A percentile compares a stretch with the other conserved stretches of the same genome.
Evolutionary conservation across 2,888 invertebrate species (phyloP).

Genomic region (Maniola hyperantus): DNA sequence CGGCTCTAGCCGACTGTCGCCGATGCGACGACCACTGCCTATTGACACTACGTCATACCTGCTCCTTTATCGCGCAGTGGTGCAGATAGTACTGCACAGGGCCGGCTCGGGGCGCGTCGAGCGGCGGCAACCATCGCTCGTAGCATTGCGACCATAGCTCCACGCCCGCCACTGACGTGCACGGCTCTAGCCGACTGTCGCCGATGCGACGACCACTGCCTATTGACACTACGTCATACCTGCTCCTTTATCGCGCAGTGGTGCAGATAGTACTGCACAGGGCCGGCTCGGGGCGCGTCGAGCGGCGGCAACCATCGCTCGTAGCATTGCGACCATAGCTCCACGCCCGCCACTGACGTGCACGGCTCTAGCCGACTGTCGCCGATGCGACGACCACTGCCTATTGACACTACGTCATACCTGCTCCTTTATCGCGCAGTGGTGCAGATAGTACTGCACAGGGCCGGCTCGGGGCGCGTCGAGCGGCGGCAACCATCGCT

Average conservation of each 20-base stretch:
- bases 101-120: too few species aligned
- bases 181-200: too few species aligned
- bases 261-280: conserved; percentile 81
- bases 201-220: too few species aligned
- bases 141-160: too few species aligned
- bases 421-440: conserved; percentile 68
- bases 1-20: conserved; percentile 55
- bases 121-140: too few species aligned
- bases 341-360: background rate
- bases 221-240: too few species aligned
- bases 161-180: background rate
- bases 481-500: conserved; percentile 92
- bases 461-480: conserved; percentile 88
- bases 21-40: background rate
- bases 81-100: conserved; percentile 58
- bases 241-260: conserved; percentile 63
- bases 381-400: too few species aligned
- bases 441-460: conserved; percentile 82
- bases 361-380: too few species aligned
- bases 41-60: too few species aligned
- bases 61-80: conserved; percentile 64
- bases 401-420: too few species aligned
- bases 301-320: conserved; percentile 93
- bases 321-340: conserved; percentile 95
- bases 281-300: conserved; percentile 88